These are phyloP conservation scores for Ambastaia sidthimunki DNA, from an alignment of 2,797 vertebrate species.

Conservation along the genomic window DNA sequence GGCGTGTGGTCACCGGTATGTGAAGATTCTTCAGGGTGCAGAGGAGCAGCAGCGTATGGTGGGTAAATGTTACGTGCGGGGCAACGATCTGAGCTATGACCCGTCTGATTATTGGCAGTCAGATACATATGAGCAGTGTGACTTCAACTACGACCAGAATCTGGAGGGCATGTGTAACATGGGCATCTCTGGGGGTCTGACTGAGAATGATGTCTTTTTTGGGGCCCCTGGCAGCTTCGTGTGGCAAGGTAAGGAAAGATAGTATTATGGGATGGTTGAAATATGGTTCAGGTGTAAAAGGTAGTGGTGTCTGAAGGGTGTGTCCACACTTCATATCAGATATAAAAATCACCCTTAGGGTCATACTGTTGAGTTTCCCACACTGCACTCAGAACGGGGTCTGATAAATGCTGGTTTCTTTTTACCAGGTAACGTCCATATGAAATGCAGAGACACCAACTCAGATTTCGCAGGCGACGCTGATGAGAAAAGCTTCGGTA, in stretches of 20 bases:
- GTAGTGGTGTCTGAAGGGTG: background rate
- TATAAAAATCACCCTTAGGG: conserved; percentile 4
- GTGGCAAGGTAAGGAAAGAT: conserved; percentile 86
- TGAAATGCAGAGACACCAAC: conserved; percentile 80
- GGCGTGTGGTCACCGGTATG: conserved; percentile 93
- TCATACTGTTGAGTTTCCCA: background rate
- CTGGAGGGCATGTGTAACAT: conserved; percentile 90
- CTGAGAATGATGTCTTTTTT: conserved; percentile 80
- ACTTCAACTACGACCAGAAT: conserved; percentile 77
- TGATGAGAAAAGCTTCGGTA: conserved; percentile 67
- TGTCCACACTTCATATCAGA: background rate
- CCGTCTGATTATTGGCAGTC: conserved; percentile 85
- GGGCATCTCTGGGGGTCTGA: conserved; percentile 89
- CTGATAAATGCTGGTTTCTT: background rate
- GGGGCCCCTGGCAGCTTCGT: conserved; percentile 85
- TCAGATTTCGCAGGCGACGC: conserved; percentile 74
- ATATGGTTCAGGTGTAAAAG: background rate
- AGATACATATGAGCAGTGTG: conserved; percentile 85
- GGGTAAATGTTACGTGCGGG: conserved; percentile 89
- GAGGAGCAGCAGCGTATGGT: conserved; percentile 89
- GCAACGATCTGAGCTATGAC: conserved; percentile 84
- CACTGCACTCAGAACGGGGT: background rate
- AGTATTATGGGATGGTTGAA: background rate
- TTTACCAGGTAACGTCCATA: conserved; percentile 84
- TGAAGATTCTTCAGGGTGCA: conserved; percentile 74